Conservation (phyloP, 2,888 invertebrate genomes). For the Agonopterix alstromeriana region DNA sequence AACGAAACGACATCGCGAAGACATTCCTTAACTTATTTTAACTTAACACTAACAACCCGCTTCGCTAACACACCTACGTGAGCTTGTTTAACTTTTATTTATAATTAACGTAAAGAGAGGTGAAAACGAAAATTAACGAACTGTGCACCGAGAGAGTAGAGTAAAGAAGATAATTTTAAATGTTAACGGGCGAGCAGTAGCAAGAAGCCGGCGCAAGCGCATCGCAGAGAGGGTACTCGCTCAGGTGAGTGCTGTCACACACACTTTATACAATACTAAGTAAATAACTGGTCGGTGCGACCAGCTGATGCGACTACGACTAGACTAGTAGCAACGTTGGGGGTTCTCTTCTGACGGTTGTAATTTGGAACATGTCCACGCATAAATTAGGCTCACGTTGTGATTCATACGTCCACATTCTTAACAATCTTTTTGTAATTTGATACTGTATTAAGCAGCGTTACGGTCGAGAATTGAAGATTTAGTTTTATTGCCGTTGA, state of each 20-base stretch:
- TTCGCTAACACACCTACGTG: constrained; percentile 48
- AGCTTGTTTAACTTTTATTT: constrained; percentile 47
- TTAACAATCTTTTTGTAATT: constrained; percentile 3
- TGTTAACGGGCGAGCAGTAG: constrained; percentile 33
- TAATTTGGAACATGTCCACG: constrained; percentile 37
- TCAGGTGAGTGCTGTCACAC: constrained; percentile 44
- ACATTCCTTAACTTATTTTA: constrained; percentile 20
- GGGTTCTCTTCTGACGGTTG: constrained; percentile 29
- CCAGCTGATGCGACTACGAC: not conserved
- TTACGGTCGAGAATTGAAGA: no score
- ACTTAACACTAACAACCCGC: constrained; percentile 34
- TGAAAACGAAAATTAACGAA: constrained; percentile 38
- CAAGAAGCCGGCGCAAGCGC: constrained; percentile 21
- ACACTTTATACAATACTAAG: not conserved
- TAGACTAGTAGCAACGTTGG: constrained; percentile 6
- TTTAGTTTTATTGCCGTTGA: no score
- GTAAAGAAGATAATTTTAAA: constrained; percentile 22
- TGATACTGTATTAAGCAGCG: no score
- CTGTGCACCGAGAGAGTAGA: constrained; percentile 40
- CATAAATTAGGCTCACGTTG: constrained; percentile 36
- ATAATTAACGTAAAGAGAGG: constrained; percentile 41
- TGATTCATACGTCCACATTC: constrained; percentile 13
- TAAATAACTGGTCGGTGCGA: not conserved
- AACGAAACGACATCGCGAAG: constrained; percentile 60
- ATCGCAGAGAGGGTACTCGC: constrained; percentile 9